Evolutionary conservation across 2,888 invertebrate genomes (phyloP).

Genomic region (Vesta saturnalis): DNA sequence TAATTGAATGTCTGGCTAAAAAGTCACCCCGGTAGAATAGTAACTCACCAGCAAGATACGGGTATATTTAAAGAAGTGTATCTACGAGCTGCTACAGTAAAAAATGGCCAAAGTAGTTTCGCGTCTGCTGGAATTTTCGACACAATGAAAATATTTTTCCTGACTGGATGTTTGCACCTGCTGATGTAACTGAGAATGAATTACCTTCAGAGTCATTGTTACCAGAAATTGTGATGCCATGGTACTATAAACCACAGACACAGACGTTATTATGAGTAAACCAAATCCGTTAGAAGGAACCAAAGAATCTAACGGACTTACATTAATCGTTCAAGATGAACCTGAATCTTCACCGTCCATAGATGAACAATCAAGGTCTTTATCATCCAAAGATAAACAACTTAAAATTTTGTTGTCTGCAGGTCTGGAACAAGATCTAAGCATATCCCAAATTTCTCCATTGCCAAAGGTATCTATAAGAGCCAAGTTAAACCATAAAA

Average conservation of each 20-base stretch:
- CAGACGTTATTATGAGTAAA: too few relatives aligned
- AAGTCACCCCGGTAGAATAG: conserved; percentile 48
- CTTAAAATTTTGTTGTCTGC: too few relatives aligned
- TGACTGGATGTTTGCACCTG: conserved; percentile 32
- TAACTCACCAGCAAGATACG: conserved; percentile 50
- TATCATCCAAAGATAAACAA: too few relatives aligned
- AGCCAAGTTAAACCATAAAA: background rate
- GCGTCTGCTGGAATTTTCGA: background rate
- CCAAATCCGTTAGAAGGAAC: too few relatives aligned
- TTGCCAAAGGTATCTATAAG: background rate
- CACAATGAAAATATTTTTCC: conserved; percentile 18
- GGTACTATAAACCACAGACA: too few relatives aligned
- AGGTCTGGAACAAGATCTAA: too few relatives aligned
- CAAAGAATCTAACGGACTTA: too few relatives aligned
- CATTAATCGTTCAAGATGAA: background rate
- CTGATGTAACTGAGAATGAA: background rate
- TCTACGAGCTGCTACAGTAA: conserved; percentile 43
- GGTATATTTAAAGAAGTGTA: conserved; percentile 49
- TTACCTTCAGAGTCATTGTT: background rate
- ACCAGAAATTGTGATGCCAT: too few relatives aligned
- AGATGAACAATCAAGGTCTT: too few relatives aligned
- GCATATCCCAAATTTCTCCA: background rate
- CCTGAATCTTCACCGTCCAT: background rate
- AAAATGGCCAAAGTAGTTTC: background rate
- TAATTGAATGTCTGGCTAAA: conserved; percentile 47